Base-by-base conservation (phyloP, 2,888 invertebrate species). In the Formica aserva region DNA sequence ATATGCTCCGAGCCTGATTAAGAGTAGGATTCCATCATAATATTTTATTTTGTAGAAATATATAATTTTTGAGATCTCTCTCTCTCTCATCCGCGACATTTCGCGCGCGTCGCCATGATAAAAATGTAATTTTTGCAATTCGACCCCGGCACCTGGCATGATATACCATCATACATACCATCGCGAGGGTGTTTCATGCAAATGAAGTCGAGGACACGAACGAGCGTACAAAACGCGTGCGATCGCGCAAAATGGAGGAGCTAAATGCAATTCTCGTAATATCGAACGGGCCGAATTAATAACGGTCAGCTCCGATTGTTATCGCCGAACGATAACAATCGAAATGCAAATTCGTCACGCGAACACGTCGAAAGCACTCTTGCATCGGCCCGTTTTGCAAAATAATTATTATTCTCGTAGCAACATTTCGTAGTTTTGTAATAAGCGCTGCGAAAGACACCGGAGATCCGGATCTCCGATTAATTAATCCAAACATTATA, bases 161-260 rank as follows among this genome's bases (percentile, higher is more conserved):
- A 35, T 6, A 35, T 32, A 35, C 66, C 26, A 26, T 26, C 26
- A 52, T 66, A 29, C n/a, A 15, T 66, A 78, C 45, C 45, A 22
- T 72, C 45, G 60, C 78, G 52, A 71, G 78, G 57, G 72, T 80
- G 72, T 80, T 80, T 80, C 78, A 80, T 80, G 78, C 78, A 80
- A 80, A 80, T 80, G 78, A 80, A 80, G 48, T 80, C 78, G 78
- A 72, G 78, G 41, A 80, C 45, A 72, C 78, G 26, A 48, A 60
- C 60, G 35, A 80, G 41, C 55, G 71, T 60, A 71, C 45, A 80
- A 80, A 72, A 72, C 60, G 60, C 60, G 52, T 52, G 67, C 69
- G 69, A 77, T 69, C 69, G 60, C 69, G 60, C 26, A 78, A 78
- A 78, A 78, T 72, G n/a, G 72, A 78, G 60, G 35, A 72, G 45